Base-by-base conservation (phyloP, 2,113 vertebrate species). In the Heptranchias perlo region DNA sequence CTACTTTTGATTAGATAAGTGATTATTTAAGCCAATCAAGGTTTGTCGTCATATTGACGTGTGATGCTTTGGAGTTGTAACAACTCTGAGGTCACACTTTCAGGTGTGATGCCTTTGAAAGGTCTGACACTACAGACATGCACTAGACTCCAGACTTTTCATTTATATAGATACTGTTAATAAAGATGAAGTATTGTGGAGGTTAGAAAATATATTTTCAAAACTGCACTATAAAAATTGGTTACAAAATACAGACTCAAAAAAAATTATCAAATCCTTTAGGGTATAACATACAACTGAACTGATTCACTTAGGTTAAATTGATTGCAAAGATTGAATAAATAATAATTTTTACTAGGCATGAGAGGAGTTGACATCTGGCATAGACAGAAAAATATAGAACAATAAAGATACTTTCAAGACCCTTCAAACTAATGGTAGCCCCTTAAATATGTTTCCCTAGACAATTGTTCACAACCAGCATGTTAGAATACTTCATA, bases 381-480 rank as follows among this genome's bases (percentile, higher is more conserved):
- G 91, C 91, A n/a, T 6, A 49, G 35, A 44, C 31, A 62, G 87
- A 64, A 94, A 64, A 62, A 94, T 62, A 6, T 23, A 52, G 87
- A 52, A 4, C 11, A 52, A 64, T 52, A 10, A 39, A 94, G 61
- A 44, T 94, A 62, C 16, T 94, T 94, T 62, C 91, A 94, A 94
- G 35, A 94, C n/a, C 21, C 61, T 94, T 94, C 91, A 62, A 94
- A 94, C 58, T 94, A 94, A 93, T 93, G 61, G 35, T 23, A 94
- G 52, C 91, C 18, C 61, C 61, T 64, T 23, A 94, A 62, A 23
- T 94, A 39, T 0, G 16, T 94, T n/a, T 62, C 91, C 91, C n/a
- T 94, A 6, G 61, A 64, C 61, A 93, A 49, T n/a, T 64, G 58
- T 23, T 64, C 39, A 61, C 47, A 62, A 93, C 35, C n/a, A 94